Conservation (phyloP, 2,797 vertebrate genomes). For the Corythornis leucogaster region DNA sequence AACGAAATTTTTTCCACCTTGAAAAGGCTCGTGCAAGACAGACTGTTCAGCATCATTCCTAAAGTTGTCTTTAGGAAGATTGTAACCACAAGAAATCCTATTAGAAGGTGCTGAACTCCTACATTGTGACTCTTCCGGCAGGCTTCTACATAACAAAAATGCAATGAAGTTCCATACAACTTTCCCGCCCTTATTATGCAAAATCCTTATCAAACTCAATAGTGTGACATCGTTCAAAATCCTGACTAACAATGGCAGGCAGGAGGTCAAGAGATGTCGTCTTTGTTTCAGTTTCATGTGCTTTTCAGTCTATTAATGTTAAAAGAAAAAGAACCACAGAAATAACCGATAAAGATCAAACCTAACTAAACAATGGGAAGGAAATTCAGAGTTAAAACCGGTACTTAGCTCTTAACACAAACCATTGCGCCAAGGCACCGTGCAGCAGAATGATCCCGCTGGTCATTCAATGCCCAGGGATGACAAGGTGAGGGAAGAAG, state of each 20-base stretch:
- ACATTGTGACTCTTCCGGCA: constrained; percentile 27
- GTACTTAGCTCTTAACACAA: not conserved
- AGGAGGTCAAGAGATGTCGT: constrained; percentile 43
- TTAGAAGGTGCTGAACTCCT: constrained; percentile 54
- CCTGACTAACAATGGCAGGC: constrained; percentile 40
- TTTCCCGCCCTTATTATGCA: constrained; percentile 41
- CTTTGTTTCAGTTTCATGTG: constrained; percentile 69
- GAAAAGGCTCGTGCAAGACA: not conserved
- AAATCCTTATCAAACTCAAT: constrained; percentile 48
- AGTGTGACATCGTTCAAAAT: constrained; percentile 1
- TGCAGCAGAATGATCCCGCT: not conserved
- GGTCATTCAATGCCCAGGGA: not conserved
- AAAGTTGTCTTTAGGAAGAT: not conserved
- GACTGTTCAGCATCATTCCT: not conserved
- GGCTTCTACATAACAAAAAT: constrained; percentile 65
- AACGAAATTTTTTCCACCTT: not conserved
- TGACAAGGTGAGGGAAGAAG: not conserved
- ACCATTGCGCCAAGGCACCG: not conserved
- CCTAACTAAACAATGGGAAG: constrained; percentile 40
- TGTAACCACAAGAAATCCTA: constrained; percentile 21
- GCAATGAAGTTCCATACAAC: constrained; percentile 18
- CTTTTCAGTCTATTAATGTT: not conserved
- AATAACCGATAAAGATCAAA: constrained; percentile 65
- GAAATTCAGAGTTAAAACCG: constrained; percentile 56
- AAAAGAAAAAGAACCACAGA: constrained; percentile 6